phyloP scores from a whole-genome alignment of 2,888 invertebrate genomes.

The Spodoptera picta region DNA sequence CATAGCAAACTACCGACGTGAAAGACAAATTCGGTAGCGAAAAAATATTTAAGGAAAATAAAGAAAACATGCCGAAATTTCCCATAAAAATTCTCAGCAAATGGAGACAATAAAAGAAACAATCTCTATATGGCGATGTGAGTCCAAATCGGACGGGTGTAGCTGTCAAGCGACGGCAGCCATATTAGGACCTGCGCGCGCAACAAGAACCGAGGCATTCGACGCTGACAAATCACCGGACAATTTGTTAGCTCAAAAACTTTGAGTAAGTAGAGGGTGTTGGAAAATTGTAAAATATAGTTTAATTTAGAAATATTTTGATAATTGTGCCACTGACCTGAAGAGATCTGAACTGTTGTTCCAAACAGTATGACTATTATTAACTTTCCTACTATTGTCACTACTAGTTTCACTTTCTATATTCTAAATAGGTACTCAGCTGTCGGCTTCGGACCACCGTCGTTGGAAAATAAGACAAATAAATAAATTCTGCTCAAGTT shows the following conservation, averaged over 20 bases:
- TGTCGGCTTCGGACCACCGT: too few species aligned
- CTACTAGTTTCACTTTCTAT: too few species aligned
- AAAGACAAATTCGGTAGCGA: slow-evolving; percentile 39
- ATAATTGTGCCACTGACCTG: not conserved
- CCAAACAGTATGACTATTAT: not conserved
- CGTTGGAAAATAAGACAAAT: too few species aligned
- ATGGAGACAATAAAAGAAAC: slow-evolving; percentile 76
- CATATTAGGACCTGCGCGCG: slow-evolving; percentile 78
- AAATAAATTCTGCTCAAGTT: slow-evolving; percentile 14
- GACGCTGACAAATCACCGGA: slow-evolving; percentile 84
- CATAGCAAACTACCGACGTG: slow-evolving; percentile 47
- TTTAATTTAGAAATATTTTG: not conserved
- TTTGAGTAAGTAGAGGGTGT: slow-evolving; percentile 62
- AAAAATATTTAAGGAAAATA: slow-evolving; percentile 46
- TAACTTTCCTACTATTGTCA: too few species aligned
- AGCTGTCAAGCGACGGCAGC: slow-evolving; percentile 73
- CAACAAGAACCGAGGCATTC: slow-evolving; percentile 78
- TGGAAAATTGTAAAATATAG: slow-evolving; percentile 38
- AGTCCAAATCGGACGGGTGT: slow-evolving; percentile 69
- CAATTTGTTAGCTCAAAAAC: slow-evolving; percentile 80
- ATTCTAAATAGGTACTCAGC: too few species aligned
- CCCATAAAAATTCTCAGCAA: slow-evolving; percentile 63
- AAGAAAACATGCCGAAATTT: slow-evolving; percentile 60
- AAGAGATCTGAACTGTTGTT: too few species aligned
- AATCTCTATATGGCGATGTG: slow-evolving; percentile 69